Evolutionary conservation across 2,113 vertebrate genomes (phyloP).

Genomic region (Excalfactoria chinensis): DNA sequence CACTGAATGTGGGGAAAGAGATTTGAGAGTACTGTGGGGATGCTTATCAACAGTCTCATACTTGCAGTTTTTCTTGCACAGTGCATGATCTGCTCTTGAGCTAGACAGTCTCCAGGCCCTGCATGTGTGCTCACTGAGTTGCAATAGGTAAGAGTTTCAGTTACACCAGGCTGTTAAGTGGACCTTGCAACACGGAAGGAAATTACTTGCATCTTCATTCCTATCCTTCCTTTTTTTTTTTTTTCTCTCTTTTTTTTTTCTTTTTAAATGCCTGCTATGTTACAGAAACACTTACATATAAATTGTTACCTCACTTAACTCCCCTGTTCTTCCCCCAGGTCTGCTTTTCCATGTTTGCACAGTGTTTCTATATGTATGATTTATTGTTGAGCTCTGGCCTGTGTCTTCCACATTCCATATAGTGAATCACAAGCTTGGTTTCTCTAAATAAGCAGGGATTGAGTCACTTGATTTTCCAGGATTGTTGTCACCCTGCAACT

Average conservation of each 20-base stretch:
- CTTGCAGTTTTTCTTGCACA: neutral
- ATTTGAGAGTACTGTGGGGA: neutral
- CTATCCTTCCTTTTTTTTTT: neutral
- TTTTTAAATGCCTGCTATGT: neutral
- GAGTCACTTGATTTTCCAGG: constrained; percentile 1
- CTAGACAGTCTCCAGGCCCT: neutral
- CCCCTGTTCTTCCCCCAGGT: neutral
- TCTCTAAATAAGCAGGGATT: neutral
- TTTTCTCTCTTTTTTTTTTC: neutral
- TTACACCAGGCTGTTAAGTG: neutral
- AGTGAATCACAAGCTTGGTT: neutral
- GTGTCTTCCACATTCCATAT: neutral
- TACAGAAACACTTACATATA: constrained; percentile 8
- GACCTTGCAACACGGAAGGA: neutral
- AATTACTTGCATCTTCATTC: neutral
- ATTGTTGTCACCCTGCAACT: neutral
- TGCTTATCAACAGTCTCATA: neutral
- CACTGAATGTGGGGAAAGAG: neutral
- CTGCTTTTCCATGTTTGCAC: neutral
- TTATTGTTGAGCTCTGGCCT: neutral
- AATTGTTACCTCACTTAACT: neutral
- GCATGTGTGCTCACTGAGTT: accelerated
- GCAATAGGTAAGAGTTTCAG: neutral
- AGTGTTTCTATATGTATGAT: neutral
- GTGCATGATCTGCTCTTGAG: neutral